A percentile compares a stretch with the other conserved stretches of the same genome.
phyloP scores from a whole-genome alignment of 2,113 vertebrate genomes.

The Aix galericulata region DNA sequence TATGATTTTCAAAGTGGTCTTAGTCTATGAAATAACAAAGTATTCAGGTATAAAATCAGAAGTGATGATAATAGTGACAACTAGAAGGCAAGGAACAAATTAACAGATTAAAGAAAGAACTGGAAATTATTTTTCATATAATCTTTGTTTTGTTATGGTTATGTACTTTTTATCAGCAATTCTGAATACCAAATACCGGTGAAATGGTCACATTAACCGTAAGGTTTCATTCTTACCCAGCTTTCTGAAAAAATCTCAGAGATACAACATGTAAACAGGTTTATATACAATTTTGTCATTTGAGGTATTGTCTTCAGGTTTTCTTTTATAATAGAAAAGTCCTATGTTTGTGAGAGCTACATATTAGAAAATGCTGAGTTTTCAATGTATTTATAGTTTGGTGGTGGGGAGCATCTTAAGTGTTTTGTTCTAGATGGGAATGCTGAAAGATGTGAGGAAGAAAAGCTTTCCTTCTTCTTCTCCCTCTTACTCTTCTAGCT shows the following conservation, averaged over 20 bases:
- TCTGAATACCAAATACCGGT: not conserved
- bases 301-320: not conserved
- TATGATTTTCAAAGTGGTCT: conserved; percentile 5
- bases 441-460: not conserved
- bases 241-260: not conserved
- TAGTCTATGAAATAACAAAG: conserved; percentile 19
- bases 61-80: not conserved
- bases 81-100: conserved; percentile 1
- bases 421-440: not conserved
- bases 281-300: not conserved
- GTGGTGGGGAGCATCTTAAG: not conserved
- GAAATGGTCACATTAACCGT: not conserved
- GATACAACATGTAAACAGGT: not conserved
- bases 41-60: not conserved
- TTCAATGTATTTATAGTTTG: not conserved
- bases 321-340: not conserved
- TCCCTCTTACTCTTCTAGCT: not conserved
- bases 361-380: not conserved
- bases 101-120: not conserved
- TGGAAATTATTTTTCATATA: not conserved
- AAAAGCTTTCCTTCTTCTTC: not conserved
- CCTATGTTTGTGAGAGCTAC: not conserved
- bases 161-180: not conserved
- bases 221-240: not conserved
- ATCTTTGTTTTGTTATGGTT: not conserved